A percentile compares a stretch with the other conserved stretches of the same genome.
These are phyloP conservation scores for Montipora cactus DNA, from an alignment of 64 coral and sea anemone species.

Conservation along the genomic window DNA sequence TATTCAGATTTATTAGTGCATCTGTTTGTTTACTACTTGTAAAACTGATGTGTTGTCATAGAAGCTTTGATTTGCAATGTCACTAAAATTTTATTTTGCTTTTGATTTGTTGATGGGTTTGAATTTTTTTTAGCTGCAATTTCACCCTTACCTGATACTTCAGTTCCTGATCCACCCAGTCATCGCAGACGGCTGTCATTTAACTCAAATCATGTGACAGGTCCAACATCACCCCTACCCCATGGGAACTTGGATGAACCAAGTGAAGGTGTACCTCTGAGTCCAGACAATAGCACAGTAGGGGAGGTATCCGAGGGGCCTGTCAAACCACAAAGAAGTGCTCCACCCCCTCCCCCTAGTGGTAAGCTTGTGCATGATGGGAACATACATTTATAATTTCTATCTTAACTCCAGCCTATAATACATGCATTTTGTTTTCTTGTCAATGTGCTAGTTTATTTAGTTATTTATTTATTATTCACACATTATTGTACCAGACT, in stretches of 20 bases:
- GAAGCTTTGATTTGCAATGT: slow-evolving; percentile 7
- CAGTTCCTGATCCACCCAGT: slow-evolving; percentile 11
- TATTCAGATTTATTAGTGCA: too few relatives aligned
- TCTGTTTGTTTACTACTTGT: background rate
- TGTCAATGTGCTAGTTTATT: too few relatives aligned
- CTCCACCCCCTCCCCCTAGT: slow-evolving; percentile 63
- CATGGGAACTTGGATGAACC: background rate
- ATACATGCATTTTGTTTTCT: too few relatives aligned
- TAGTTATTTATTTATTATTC: too few relatives aligned
- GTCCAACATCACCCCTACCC: slow-evolving; percentile 24
- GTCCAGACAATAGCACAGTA: slow-evolving; percentile 4
- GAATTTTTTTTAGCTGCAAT: slow-evolving; percentile 40
- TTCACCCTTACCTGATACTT: slow-evolving; percentile 1
- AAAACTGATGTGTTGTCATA: background rate
- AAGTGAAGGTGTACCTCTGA: slow-evolving; percentile 34
- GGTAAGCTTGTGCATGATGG: slow-evolving; percentile 45
- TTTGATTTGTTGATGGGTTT: slow-evolving; percentile 1
- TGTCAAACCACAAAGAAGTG: slow-evolving; percentile 59
- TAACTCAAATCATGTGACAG: slow-evolving; percentile 6
- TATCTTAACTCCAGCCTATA: too few relatives aligned
- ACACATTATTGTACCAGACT: too few relatives aligned
- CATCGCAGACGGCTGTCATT: slow-evolving; percentile 9
- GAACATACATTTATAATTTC: too few relatives aligned
- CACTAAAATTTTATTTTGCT: background rate
- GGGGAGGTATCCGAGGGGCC: slow-evolving; percentile 7